phyloP scores from a whole-genome alignment of 1,140 invertebrate species.

The Anoplophora glabripennis region DNA sequence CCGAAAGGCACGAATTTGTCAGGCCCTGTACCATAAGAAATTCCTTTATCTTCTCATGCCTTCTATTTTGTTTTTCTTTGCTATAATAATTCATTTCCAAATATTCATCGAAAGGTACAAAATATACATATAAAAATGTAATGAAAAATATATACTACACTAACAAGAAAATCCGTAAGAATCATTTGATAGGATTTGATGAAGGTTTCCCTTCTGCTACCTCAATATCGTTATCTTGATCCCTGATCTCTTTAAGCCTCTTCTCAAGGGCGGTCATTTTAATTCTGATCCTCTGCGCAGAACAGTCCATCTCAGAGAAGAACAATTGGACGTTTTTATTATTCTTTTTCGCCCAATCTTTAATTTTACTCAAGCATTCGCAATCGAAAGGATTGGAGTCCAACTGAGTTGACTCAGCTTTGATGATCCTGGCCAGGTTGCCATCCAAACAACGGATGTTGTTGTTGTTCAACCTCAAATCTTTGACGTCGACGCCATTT shows the following conservation, averaged over 20 bases:
- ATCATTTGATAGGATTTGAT: no score
- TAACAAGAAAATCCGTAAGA: no score
- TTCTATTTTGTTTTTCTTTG: no score
- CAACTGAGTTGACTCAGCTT: constrained; percentile 24
- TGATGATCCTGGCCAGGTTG: constrained; percentile 21
- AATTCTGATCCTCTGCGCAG: constrained; percentile 1
- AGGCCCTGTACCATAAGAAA: no score
- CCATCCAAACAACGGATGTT: constrained; percentile 26
- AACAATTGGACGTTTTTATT: constrained; percentile 24
- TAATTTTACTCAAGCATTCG: constrained; percentile 25
- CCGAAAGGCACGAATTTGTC: no score
- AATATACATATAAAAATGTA: no score
- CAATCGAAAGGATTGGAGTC: constrained; percentile 28
- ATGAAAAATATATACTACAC: no score
- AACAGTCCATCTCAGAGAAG: constrained; percentile 24
- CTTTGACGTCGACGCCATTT: constrained; percentile 15
- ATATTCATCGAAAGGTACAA: no score
- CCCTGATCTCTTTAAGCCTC: constrained; percentile 15
- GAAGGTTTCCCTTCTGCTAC: no score
- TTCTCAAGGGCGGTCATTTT: constrained; percentile 23
- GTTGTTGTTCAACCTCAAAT: constrained; percentile 26
- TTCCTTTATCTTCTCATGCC: no score
- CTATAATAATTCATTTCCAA: no score
- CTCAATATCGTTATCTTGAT: constrained; percentile 4
- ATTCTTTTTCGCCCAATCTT: constrained; percentile 26